Conservation (phyloP, 2,797 vertebrate genomes). For the Anolis apletophallus region DNA sequence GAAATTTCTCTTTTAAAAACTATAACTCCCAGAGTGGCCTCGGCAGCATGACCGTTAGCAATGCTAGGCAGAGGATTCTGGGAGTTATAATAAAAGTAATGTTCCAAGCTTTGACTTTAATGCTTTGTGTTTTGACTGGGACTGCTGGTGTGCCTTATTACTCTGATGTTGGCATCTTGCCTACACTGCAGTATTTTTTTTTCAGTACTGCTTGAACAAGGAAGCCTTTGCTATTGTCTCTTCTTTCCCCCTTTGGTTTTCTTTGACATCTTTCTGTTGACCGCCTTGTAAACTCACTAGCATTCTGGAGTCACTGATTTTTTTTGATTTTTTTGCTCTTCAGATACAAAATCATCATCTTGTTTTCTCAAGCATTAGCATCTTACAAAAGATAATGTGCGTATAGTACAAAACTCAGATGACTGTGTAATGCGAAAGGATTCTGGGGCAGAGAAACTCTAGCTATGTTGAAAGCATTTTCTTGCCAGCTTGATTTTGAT, state of each 20-base stretch:
- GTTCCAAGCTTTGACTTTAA: background rate
- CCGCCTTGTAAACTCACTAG: background rate
- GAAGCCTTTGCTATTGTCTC: background rate
- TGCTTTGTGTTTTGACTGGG: background rate
- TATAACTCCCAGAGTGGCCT: too few species aligned
- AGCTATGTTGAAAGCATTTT: background rate
- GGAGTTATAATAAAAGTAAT: too few species aligned
- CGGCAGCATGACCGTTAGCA: too few species aligned
- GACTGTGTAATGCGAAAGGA: background rate
- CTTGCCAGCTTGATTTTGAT: background rate
- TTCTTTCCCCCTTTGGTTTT: background rate
- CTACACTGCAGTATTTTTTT: slow-evolving; percentile 29
- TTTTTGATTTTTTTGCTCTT: background rate
- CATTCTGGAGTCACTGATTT: background rate
- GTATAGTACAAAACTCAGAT: background rate
- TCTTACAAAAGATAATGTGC: background rate
- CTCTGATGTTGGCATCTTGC: slow-evolving; percentile 21
- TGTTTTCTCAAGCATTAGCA: background rate
- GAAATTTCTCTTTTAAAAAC: too few species aligned
- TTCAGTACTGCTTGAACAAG: background rate
- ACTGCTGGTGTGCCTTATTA: background rate
- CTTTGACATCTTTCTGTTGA: background rate
- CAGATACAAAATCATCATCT: background rate
- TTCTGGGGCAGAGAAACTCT: background rate
- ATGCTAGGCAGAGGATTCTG: too few species aligned